Base-by-base conservation (phyloP, 1,140 invertebrate genomes). In the Caenorhabditis tropicalis region DNA sequence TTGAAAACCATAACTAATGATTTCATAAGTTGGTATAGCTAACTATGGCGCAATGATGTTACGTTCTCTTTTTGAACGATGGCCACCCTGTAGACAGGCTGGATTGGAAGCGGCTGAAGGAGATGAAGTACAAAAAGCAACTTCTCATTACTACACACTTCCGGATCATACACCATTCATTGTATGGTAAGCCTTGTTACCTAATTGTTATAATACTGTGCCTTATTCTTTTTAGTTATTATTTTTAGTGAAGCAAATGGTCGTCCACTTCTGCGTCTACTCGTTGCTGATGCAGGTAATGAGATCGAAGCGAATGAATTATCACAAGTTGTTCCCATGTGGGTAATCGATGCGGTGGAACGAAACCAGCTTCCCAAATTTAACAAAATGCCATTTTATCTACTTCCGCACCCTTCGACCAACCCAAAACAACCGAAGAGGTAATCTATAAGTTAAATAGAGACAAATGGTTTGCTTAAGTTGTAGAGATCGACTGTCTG, bases 121-220 rank as follows among this genome's bases (percentile, higher is more conserved):
- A 46, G 84, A 48, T 24, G 88, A 88, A 88, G 24, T 91, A 2
- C 79, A 53, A 27, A 56, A 53, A 36, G 86, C 94, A 94, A 85
- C 95, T 94, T 96, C 96, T 92, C 94, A 94, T 82, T 97, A 95
- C 92, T 98, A 98, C 91, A 94, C 94, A 91, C 95, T 99, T 84
- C 96, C 97, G 70, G 94, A 94, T 46, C 97, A 99, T 91, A 99
- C 96, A 39, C 98, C 98, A 19, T 94, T 99, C 81, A 98, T 99
- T 89, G 96, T 99, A 91, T 95, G 95, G 95, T 96, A 93, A 88
- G 88, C 58, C 83, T 84, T 87, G 27, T 29, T 51, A 16, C 48
- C 19, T 16, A 51, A 51, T 3, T 29, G 83, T 65, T 85, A n/a
- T n/a, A n/a, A n/a, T n/a, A n/a, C n/a, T n/a, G 43, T 87, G 39